Conservation (phyloP, 2,113 vertebrate species). For the Mastomys coucha region DNA sequence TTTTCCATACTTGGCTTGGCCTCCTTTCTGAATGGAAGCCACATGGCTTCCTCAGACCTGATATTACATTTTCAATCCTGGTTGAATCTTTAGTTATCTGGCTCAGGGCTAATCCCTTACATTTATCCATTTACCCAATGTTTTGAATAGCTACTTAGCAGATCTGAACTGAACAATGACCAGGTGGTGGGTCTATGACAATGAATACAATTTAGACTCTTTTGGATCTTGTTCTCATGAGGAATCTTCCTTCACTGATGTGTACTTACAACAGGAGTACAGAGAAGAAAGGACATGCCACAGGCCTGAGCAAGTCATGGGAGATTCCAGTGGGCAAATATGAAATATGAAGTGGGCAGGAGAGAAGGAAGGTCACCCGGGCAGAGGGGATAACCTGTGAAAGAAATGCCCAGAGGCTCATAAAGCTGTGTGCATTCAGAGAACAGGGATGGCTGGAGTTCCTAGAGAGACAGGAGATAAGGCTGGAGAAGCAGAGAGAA, state of each 20-base stretch:
- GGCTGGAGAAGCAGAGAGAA: not conserved
- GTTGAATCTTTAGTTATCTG: not conserved
- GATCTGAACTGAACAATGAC: not conserved
- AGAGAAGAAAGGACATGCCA: not conserved
- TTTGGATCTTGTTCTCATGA: not conserved
- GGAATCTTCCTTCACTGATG: not conserved
- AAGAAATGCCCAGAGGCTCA: not conserved
- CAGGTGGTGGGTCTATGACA: not conserved
- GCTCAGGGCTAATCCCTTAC: not conserved
- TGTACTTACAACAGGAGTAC: not conserved
- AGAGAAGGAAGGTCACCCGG: not conserved
- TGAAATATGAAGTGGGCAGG: not conserved
- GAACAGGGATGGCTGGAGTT: not conserved
- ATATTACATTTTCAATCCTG: not conserved
- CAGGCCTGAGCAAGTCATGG: not conserved
- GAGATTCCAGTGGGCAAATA: not conserved
- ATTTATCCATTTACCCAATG: not conserved
- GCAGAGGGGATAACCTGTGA: not conserved
- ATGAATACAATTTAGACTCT: not conserved
- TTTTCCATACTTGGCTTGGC: not conserved
- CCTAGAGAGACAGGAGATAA: not conserved
- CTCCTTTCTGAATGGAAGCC: not conserved
- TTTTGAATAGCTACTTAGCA: not conserved
- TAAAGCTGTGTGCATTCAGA: not conserved
- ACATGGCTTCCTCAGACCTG: not conserved